phyloP scores from a whole-genome alignment of 2,113 vertebrate species.

The Otolemur garnettii region DNA sequence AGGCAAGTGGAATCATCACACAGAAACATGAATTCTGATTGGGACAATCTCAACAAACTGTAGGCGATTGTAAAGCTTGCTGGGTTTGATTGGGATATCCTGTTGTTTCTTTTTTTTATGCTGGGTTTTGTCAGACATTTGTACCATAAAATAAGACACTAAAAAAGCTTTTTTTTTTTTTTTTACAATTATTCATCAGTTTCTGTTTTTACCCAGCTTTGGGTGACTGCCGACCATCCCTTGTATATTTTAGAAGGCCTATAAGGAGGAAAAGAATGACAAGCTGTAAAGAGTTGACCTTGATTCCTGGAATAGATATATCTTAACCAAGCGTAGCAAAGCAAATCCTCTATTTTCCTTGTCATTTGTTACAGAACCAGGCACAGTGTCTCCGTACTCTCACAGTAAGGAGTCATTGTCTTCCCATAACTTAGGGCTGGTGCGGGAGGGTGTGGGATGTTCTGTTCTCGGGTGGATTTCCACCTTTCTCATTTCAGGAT shows the following conservation, averaged over 20 bases:
- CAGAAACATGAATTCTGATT: not conserved
- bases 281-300: not conserved
- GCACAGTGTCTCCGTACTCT: not conserved
- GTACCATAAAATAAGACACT: constrained; percentile 15
- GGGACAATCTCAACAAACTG: not conserved
- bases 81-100: not conserved
- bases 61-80: not conserved
- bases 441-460: rapidly evolving
- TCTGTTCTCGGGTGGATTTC: not conserved
- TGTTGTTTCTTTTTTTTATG: constrained; percentile 52
- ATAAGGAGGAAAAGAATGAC: not conserved
- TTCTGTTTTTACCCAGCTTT: constrained; percentile 47
- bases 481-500: not conserved
- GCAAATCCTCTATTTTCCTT: not conserved
- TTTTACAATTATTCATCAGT: constrained; percentile 16
- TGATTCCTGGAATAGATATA: not conserved
- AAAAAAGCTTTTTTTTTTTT: not conserved
- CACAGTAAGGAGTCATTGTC: not conserved
- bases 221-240: not conserved
- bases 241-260: constrained; percentile 6
- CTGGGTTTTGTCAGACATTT: constrained; percentile 46
- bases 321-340: constrained; percentile 20
- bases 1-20: not conserved
- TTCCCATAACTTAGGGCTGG: not conserved
- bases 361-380: not conserved